Percentiles rank a stretch among this genome's conserved stretches.
Evolutionary conservation across 1,140 invertebrate species (phyloP).

Genomic region (Choristoneura fumiferana): DNA sequence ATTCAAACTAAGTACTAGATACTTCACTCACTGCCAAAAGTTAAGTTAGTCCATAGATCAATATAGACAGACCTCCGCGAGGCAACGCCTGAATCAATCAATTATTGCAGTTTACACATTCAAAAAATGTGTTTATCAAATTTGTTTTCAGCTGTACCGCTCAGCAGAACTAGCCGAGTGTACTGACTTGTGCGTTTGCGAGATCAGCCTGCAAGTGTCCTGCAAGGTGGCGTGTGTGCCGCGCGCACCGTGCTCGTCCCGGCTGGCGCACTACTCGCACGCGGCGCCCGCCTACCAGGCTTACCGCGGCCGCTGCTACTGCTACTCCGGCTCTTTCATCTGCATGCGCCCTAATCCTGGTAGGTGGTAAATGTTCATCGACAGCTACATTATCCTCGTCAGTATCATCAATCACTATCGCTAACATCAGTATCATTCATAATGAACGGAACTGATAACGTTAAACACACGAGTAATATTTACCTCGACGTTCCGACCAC

Average conservation of each 20-base stretch:
- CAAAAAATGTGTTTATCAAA: background rate
- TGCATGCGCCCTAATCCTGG: slow-evolving; percentile 92
- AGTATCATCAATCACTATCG: too few relatives aligned
- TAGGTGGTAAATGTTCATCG: slow-evolving; percentile 59
- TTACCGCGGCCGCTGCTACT: slow-evolving; percentile 91
- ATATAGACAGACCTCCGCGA: too few relatives aligned
- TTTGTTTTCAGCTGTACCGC: slow-evolving; percentile 85
- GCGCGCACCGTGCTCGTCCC: slow-evolving; percentile 89
- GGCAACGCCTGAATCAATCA: too few relatives aligned
- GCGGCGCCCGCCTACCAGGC: slow-evolving; percentile 93
- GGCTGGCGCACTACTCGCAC: slow-evolving; percentile 93
- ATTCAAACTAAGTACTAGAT: too few relatives aligned
- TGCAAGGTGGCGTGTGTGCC: slow-evolving; percentile 93
- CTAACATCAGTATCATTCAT: too few relatives aligned
- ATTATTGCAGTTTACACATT: too few relatives aligned
- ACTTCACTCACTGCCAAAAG: too few relatives aligned
- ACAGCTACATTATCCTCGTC: too few relatives aligned
- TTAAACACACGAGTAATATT: too few relatives aligned
- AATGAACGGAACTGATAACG: too few relatives aligned
- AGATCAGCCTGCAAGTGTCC: slow-evolving; percentile 85
- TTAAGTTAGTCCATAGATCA: too few relatives aligned
- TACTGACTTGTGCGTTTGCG: slow-evolving; percentile 81
- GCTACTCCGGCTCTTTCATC: slow-evolving; percentile 93
- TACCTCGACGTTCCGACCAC: too few relatives aligned
- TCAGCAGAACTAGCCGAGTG: slow-evolving; percentile 85